Evolutionary conservation across 1,140 invertebrate species (phyloP), one percentile per base, ranked within the genome.

Genomic region (Augochlora pura): DNA sequence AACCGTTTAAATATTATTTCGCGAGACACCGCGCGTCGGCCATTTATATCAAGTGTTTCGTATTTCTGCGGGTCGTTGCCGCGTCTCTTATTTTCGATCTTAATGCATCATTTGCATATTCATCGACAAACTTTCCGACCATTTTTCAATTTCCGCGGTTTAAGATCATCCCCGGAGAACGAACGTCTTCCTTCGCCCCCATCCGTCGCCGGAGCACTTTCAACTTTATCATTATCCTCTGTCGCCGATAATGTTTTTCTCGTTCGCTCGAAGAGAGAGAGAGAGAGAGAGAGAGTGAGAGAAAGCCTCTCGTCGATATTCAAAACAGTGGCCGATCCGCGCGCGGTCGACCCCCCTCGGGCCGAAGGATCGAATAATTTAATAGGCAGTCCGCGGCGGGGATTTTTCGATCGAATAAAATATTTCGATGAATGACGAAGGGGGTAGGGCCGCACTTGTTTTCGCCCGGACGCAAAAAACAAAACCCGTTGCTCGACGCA

Each of bases 81-180:
- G 66, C 59, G 60, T 54, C 67, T 81, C 78, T 23, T 54, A 81
- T 80, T 84, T 65, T 70, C 60, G 60, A 74, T 69, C 52, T 68
- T 81, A 81, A 87, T 77, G 62, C 67, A 76, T 74, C 76, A 87
- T 84, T 84, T 87, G 70, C 71, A 75, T 84, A 87, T 68, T 81
- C 67, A 86, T 86, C 85, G 84, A 73, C 82, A 78, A 86, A 87
- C 81, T 87, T 86, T 77, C 52, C 74, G 25, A 57, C 62, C 82
- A 86, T 87, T 86, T 86, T 86, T 84, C 85, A 87, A 86, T 87
- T 86, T 81, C 66, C 77, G 49, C 46, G 73, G 52, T 67, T 77
- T 67, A 83, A 81, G 77, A 77, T 72, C 64, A 72, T 57, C 72
- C 70, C 46, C 57, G 68, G 68, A 23, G 70, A 65, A 79, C 64